Base-by-base conservation (phyloP, 2,797 vertebrate species). In the Gallinago nigripennis region DNA sequence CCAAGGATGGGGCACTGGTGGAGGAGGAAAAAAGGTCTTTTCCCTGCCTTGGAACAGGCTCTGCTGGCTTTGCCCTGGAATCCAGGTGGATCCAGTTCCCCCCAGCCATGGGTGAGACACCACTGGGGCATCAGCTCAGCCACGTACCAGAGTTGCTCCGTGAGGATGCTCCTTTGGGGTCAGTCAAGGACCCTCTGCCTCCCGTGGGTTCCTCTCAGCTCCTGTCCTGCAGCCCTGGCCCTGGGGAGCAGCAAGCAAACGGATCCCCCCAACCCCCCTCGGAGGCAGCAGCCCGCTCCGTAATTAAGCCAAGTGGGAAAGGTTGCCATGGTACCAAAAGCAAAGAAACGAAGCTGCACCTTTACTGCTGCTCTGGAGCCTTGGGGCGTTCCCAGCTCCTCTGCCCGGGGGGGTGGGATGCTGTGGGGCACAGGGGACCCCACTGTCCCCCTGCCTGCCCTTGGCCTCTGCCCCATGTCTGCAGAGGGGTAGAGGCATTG, bases 261-360 rank as follows among this genome's bases (percentile, higher is more conserved):
- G 66, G 64, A 7, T 8, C 27, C 72, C 73, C 72, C 64, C 15
- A 1, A 16, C 65, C 46, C 86, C 60, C 69, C 1, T 6, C 11
- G 0, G 53, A 82, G 87, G 72, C 91, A 31, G 82, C 65, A 70
- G 28, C 77, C 23, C 13, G 77, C 92, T 88, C 92, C 70, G 86
- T 88, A 93, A 94, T 94, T 90, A 95, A 94, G 88, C 83, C 90
- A 88, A 87, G 86, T 51, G 75, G 88, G 94, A 82, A 94, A 95
- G 83, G 96, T 97, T 96, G 91, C 97, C 93, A 96, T 96, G 95
- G 95, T 16, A 92, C 86, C 92, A 27, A 12, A 8, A 53, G 82
- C 30, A 1, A 66, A 56, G 88, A 31, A 76, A 27, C 0, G 28
- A 27, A 88, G 70, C 90, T 89, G 88, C 78, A 88, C 90, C 95